Evolutionary conservation across 2,113 vertebrate species (phyloP), one percentile per base, ranked within the genome.

Genomic region (Orthochromis malagaraziensis): DNA sequence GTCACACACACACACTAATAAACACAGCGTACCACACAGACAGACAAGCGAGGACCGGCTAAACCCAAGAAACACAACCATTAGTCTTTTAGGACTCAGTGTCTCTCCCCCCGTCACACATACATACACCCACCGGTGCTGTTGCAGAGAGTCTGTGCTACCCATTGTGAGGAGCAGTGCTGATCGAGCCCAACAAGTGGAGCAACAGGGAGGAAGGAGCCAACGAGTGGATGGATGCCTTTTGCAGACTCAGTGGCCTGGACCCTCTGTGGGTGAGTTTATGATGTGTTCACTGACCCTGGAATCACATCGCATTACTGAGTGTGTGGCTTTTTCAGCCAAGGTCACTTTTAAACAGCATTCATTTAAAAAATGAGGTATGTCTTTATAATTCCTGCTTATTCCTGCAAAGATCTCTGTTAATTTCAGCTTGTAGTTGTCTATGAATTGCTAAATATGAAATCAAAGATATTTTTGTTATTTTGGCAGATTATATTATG

Each of bases 191-290:
- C 29, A 87, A 82, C 79, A 84, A 93, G 87, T 83, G 89, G 84
- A 91, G 89, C 90, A 85, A 87, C 86, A 33, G 84, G 90, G 91
- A 90, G 88, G 90, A 95, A 94, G 94, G 87, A 96, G 92, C 91
- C 86, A 81, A 87, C 84, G 81, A 83, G 73, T 95, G 94, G 95
- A 97, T 97, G 97, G 97, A 97, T 94, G 95, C 94, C 93, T 96
- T 97, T 79, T 97, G 97, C 94, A 95, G 95, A 95, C 95, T 96
- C 49, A 97, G 96, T 89, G 97, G 97, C 90, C 95, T 97, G 95
- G 97, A 97, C 94, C 96, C 96, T 83, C 92, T 97, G 49, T 97
- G 97, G 97, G 97, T 97, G 92, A 97, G 96, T 96, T 84, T 31
- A 45, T 85, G 75, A 92, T 91, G 89, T 19, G 68, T 92, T 91